phyloP scores from a whole-genome alignment of 2,797 vertebrate species.

The Avahi laniger region DNA sequence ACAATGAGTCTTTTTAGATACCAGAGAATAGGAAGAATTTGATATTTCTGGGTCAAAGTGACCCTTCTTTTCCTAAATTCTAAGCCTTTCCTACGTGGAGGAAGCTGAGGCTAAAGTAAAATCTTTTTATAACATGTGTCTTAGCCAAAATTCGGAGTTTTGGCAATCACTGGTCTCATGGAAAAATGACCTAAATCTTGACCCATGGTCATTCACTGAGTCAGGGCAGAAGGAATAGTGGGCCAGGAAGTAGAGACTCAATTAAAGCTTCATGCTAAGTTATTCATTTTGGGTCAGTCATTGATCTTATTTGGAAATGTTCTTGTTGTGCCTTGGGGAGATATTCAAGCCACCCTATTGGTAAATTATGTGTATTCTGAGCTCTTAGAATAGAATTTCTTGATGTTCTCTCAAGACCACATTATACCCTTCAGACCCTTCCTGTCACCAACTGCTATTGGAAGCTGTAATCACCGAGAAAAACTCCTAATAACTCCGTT shows the following conservation, averaged over 20 bases:
- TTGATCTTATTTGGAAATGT: slow-evolving; percentile 52
- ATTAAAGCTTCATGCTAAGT: background rate
- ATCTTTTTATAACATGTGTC: slow-evolving; percentile 35
- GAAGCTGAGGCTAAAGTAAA: slow-evolving; percentile 60
- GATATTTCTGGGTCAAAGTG: slow-evolving; percentile 23
- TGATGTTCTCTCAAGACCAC: slow-evolving; percentile 66
- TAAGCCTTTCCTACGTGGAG: slow-evolving; percentile 35
- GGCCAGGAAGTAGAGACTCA: background rate
- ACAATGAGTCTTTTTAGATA: background rate
- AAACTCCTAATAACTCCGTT: background rate
- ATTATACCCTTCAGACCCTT: slow-evolving; percentile 15
- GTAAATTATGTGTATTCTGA: slow-evolving; percentile 64
- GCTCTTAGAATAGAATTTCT: slow-evolving; percentile 57
- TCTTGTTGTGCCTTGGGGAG: slow-evolving; percentile 21
- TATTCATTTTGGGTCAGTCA: background rate
- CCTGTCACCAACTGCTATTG: slow-evolving; percentile 26
- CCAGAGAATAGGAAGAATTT: slow-evolving; percentile 41
- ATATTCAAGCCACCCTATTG: background rate
- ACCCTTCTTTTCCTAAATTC: slow-evolving; percentile 55
- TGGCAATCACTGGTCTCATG: slow-evolving; percentile 24
- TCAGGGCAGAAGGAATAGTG: background rate
- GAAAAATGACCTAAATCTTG: slow-evolving; percentile 8
- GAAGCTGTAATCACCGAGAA: slow-evolving; percentile 46
- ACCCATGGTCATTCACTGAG: background rate
- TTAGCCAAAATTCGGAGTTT: slow-evolving; percentile 57